Base-by-base conservation (phyloP, 2,888 invertebrate genomes). In the Trichacis sp. region DNA sequence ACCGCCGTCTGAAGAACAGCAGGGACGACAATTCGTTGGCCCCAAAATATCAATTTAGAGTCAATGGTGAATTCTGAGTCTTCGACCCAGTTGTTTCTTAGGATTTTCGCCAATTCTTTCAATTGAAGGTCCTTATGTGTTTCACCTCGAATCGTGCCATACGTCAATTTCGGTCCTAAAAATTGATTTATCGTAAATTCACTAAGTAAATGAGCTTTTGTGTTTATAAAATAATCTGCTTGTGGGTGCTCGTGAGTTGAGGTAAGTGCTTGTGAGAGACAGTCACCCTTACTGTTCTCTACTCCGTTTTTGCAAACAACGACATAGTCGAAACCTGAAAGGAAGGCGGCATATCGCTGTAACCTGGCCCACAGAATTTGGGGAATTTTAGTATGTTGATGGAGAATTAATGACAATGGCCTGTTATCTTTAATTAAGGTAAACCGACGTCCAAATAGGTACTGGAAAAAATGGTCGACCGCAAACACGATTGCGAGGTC, bases 401-500 rank as follows among this genome's bases (percentile, higher is more conserved):
- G 51, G 17, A 71, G 65, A 46, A 71, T 68, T 2, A 47, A 33
- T 1, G 57, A 20, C 46, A 67, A 45, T 8, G 85, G 83, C 55
- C 80, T 71, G 58, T 82, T 77, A 58, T 84, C 82, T 0, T 82
- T 84, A 0, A 74, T 14, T 2, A 84, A 60, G 0, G 60, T 71
- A 47, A 81, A 76, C 5, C 48, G 15, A 8, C 66, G 42, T 1
- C 71, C 74, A 47, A 51, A 71, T 1, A 78, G 6, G 46, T 71
- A n/a, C n/a, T n/a, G n/a, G n/a, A n/a, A n/a, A n/a, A n/a, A n/a
- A n/a, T n/a, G n/a, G n/a, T n/a, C n/a, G n/a, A n/a, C n/a, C n/a
- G n/a, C n/a, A n/a, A n/a, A n/a, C n/a, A n/a, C n/a, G n/a, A n/a
- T n/a, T n/a, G 61, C 64, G 29, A 69, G 36, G 0, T 72, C 76